phyloP scores from a whole-genome alignment of 2,113 vertebrate genomes.

The Columbina picui region DNA sequence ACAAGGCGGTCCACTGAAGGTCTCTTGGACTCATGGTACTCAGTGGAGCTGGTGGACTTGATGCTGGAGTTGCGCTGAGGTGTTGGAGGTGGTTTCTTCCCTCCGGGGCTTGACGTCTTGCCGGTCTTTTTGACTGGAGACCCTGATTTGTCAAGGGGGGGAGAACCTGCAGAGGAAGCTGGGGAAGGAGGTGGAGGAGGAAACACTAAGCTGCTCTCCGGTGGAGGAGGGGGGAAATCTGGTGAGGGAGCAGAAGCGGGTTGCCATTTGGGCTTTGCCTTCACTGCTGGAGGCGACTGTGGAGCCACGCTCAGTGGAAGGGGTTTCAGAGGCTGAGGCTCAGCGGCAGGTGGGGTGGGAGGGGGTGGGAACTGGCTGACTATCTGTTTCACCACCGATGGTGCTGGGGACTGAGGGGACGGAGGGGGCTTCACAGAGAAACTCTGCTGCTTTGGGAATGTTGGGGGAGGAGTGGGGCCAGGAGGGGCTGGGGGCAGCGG shows the following conservation, averaged over 20 bases:
- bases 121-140: conserved; percentile 81
- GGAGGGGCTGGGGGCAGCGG: conserved; percentile 54
- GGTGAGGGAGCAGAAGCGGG: conserved; percentile 80
- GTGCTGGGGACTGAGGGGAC: conserved; percentile 75
- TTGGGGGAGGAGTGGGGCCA: conserved; percentile 82
- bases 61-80: conserved; percentile 93
- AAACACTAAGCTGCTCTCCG: conserved; percentile 86
- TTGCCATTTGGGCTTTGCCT: conserved; percentile 95
- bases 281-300: conserved; percentile 90
- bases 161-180: conserved; percentile 78
- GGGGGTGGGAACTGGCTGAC: conserved; percentile 89
- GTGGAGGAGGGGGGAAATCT: conserved; percentile 91
- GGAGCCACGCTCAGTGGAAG: conserved; percentile 73
- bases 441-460: conserved; percentile 89
- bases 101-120: conserved; percentile 81
- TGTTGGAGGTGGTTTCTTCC: conserved; percentile 89
- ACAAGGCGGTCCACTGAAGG: conserved; percentile 88
- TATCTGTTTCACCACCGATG: conserved; percentile 87
- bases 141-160: conserved; percentile 76
- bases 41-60: conserved; percentile 77
- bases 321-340: conserved; percentile 69
- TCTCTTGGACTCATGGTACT: conserved; percentile 87
- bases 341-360: conserved; percentile 62
- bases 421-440: conserved; percentile 78
- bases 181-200: conserved; percentile 80